Evolutionary conservation across 1,140 invertebrate genomes (phyloP).

Genomic region (Parapsyche elsis): DNA sequence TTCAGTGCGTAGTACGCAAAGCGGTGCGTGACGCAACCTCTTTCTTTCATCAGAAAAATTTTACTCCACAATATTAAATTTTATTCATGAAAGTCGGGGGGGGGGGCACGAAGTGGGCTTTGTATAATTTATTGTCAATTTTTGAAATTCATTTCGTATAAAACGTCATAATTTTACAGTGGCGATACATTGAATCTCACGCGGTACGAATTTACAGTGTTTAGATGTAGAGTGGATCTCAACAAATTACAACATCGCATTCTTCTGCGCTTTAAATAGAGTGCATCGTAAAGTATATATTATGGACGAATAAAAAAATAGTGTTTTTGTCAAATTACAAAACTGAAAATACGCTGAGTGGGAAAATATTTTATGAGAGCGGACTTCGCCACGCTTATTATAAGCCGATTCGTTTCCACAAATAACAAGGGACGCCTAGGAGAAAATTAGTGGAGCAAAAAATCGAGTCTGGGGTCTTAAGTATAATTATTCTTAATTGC

Average conservation of each 20-base stretch:
- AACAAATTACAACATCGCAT: not conserved
- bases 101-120: not conserved
- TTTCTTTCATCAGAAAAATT: too few species aligned
- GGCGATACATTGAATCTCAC: too few species aligned
- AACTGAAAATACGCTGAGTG: constrained; percentile 34
- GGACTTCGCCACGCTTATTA: constrained; percentile 28
- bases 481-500: constrained; percentile 37
- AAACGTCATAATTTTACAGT: too few species aligned
- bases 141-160: not conserved
- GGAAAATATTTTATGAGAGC: constrained; percentile 37
- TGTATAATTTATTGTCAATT: not conserved
- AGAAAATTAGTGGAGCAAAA: constrained; percentile 37
- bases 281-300: not conserved
- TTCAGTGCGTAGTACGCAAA: too few species aligned
- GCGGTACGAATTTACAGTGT: too few species aligned
- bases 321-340: constrained; percentile 21
- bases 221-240: not conserved
- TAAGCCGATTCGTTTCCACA: constrained; percentile 29
- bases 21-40: too few species aligned
- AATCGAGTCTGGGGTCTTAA: constrained; percentile 3
- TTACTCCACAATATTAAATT: not conserved
- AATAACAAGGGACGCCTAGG: constrained; percentile 32
- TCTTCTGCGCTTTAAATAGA: not conserved
- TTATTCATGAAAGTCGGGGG: not conserved
- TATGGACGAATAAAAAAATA: constrained; percentile 18